Conservation (phyloP, 2,888 invertebrate species). For the Drosophila koepferae region DNA sequence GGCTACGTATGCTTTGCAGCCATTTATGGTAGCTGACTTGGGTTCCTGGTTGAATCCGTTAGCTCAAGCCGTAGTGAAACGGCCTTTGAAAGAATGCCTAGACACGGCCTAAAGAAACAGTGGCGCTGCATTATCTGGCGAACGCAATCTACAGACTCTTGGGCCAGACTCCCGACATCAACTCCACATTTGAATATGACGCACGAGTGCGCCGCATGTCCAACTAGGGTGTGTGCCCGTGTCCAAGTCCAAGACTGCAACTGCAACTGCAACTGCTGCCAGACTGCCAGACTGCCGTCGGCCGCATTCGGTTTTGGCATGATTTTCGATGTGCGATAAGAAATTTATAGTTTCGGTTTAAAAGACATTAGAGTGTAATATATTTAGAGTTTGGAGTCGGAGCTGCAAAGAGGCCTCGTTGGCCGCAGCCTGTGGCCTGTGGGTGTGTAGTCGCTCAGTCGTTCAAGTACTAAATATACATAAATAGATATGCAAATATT, state of each 20-base stretch:
- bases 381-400: constrained; percentile 65
- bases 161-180: constrained; percentile 57
- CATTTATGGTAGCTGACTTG: constrained; percentile 58
- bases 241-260: constrained; percentile 31
- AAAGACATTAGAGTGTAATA: constrained; percentile 81
- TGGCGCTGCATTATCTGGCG: constrained; percentile 75
- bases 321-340: constrained; percentile 78
- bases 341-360: constrained; percentile 80
- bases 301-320: constrained; percentile 71
- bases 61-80: constrained; percentile 56
- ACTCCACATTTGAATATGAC: constrained; percentile 77
- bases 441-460: constrained; percentile 66
- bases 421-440: constrained; percentile 45
- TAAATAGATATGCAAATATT: constrained; percentile 75
- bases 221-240: constrained; percentile 76
- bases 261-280: constrained; percentile 13
- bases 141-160: constrained; percentile 72
- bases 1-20: constrained; percentile 66
- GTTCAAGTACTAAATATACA: constrained; percentile 31
- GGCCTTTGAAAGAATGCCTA: constrained; percentile 77
- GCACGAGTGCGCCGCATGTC: constrained; percentile 74
- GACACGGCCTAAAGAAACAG: constrained; percentile 55
- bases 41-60: constrained; percentile 74
- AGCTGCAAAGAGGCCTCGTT: constrained; percentile 61
- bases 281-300: constrained; percentile 45